Base-by-base conservation (phyloP, 1,140 invertebrate species). In the Orussus abietinus region DNA sequence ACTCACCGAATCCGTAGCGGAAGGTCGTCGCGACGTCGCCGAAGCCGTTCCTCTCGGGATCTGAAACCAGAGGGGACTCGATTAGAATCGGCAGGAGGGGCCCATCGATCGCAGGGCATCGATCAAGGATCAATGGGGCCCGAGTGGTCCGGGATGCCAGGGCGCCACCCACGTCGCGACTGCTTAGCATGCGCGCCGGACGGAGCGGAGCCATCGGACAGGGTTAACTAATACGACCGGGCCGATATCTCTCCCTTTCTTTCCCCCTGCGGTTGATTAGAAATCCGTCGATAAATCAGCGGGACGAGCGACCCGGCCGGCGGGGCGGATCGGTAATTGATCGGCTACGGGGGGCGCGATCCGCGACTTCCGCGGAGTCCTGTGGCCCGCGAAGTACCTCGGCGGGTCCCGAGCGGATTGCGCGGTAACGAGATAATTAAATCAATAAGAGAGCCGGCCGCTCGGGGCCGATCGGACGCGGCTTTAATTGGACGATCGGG, bases 221-320 rank as follows among this genome's bases (percentile, higher is more conserved):
- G 62, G 60, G 61, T 67, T 69, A 64, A 68, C 64, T 66, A 68
- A 70, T 67, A 64, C 65, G 57, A 53, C 49, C 60, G n/a, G n/a
- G n/a, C n/a, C n/a, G n/a, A n/a, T n/a, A n/a, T 51, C 57, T 51
- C 39, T 11, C 6, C 21, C 13, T 14, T 13, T 22, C 25, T 14
- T 4, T 10, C 29, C 11, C 28, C 10, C 40, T 45, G 47, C 43
- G 44, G 53, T 62, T 57, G 63, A 67, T 69, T 64, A 65, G 55
- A 61, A 65, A 55, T 60, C 57, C 56, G 43, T 37, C 44, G 55
- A 62, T 62, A 58, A 62, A 60, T 56, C 42, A 53, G 39, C 5
- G 9, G 25, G 18, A 30, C 10, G 28, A 13, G n/a, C n/a, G 22
- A 25, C 6, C 22, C 22, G n/a, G n/a, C 22, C 22, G 6, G n/a